phyloP scores from a whole-genome alignment of 2,797 vertebrate genomes.

The Chloroceryle inda region DNA sequence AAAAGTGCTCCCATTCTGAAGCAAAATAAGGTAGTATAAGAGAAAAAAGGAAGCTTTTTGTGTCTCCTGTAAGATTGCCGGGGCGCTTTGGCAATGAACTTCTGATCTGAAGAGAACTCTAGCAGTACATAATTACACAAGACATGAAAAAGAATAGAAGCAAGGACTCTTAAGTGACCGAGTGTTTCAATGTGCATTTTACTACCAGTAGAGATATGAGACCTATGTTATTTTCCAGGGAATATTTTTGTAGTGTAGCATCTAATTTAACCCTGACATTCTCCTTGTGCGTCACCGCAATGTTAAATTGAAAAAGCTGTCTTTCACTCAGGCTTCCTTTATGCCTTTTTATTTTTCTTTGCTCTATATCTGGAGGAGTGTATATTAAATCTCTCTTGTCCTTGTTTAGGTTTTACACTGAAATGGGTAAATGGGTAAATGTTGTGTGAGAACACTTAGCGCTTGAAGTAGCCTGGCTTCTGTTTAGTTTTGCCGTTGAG shows the following conservation, averaged over 20 bases:
- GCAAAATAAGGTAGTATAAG: constrained; percentile 13
- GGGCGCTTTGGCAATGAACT: not conserved
- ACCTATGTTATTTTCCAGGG: constrained; percentile 15
- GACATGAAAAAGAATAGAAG: not conserved
- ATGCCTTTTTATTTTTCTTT: constrained; percentile 20
- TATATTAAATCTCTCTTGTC: constrained; percentile 59
- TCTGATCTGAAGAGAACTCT: constrained; percentile 7
- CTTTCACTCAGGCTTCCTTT: constrained; percentile 2
- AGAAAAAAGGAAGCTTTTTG: constrained; percentile 38
- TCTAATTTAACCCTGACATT: constrained; percentile 63
- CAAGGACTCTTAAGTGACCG: not conserved
- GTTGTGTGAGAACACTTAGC: constrained; percentile 73
- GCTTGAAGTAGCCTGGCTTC: constrained; percentile 66
- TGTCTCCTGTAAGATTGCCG: not conserved
- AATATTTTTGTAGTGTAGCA: constrained; percentile 18
- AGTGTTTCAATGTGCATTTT: not conserved
- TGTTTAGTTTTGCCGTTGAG: constrained; percentile 66
- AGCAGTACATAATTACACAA: not conserved
- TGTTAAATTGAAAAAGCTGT: constrained; percentile 6
- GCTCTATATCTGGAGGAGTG: constrained; percentile 17
- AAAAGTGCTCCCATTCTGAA: not conserved
- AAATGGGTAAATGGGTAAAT: constrained; percentile 43
- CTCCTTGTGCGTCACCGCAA: constrained; percentile 22
- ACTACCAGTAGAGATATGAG: not conserved
- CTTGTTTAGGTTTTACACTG: constrained; percentile 48